phyloP scores from a whole-genome alignment of 2,113 vertebrate genomes.

The Malaclemys terrapin region DNA sequence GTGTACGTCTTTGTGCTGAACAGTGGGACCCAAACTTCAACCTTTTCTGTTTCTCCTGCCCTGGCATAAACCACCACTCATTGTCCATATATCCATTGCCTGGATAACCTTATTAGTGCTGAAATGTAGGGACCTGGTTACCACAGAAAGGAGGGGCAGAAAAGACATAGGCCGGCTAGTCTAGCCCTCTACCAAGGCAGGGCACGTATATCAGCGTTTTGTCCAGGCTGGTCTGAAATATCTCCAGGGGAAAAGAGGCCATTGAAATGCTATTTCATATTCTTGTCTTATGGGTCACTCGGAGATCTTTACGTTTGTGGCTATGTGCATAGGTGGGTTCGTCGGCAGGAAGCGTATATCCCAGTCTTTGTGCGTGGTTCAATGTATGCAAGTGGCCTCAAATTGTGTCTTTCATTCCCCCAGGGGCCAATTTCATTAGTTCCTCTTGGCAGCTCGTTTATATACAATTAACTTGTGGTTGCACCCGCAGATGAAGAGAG shows the following conservation, averaged over 20 bases:
- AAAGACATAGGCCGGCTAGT: background rate
- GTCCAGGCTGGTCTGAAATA: background rate
- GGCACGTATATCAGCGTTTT: background rate
- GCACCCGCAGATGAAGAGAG: background rate
- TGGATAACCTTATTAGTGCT: background rate
- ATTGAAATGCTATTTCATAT: background rate
- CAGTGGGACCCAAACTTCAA: background rate
- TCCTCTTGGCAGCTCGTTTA: background rate
- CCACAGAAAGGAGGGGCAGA: background rate
- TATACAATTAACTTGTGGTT: background rate
- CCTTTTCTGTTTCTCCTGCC: background rate
- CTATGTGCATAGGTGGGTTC: background rate
- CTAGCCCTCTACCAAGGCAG: background rate
- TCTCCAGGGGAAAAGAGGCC: background rate
- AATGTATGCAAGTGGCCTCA: no score
- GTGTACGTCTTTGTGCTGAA: background rate
- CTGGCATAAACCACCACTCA: background rate
- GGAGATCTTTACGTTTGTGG: background rate
- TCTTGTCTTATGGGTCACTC: background rate
- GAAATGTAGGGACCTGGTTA: background rate
- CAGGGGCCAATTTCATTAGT: background rate
- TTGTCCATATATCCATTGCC: background rate
- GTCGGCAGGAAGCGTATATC: background rate
- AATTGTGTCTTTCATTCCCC: background rate
- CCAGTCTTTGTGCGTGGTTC: no score